Evolutionary conservation across 2,797 vertebrate genomes (phyloP), one percentile per base, ranked within the genome.

Genomic region (Melanotaenia boesemani): DNA sequence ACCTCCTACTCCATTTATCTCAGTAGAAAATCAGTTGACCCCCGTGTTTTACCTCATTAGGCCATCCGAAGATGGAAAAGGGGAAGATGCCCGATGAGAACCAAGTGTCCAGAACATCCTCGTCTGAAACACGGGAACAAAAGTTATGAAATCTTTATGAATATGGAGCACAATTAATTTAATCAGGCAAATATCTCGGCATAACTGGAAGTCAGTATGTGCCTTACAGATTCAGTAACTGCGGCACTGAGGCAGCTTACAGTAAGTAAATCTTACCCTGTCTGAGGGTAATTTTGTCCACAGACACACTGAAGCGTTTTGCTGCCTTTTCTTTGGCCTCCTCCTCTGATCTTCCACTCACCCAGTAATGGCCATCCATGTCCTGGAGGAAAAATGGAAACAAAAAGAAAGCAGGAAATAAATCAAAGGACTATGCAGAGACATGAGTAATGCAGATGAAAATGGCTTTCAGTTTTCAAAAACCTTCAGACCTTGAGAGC

Each of bases 1-100:
- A 41, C 52, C 22, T 41, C 24, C 9, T 36, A 24, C 44, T 32
- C 5, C 59, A 58, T 80, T 72, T 67, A 63, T 70, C 74, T 66
- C 63, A 72, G 62, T 11, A 54, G 15, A 63, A 55, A 78, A 74
- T 60, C 39, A 52, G 44, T 34, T 62, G 79, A 80, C 69, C 74
- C 76, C 52, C 5, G 41, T 52, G 6, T 77, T 76, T 79, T 73
- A 96, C 95, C 94, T 95, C 93, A 76, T 93, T 95, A 78, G 97
- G 97, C 97, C 97, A 98, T 6, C 97, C 97, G 4, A 98, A 95
- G 85, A 97, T 97, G 67, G 97, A 98, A 83, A 98, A 96, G 16
- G 97, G 97, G 85, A 98, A 97, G 79, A 97, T 94, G 55, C 96
- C 96, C 5, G 97, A 98, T 0, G 97, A 98, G 90, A 97, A 98